Evolutionary conservation across 2,888 invertebrate species (phyloP), one percentile per base, ranked within the genome.

Genomic region (Eurytoma adleriae): DNA sequence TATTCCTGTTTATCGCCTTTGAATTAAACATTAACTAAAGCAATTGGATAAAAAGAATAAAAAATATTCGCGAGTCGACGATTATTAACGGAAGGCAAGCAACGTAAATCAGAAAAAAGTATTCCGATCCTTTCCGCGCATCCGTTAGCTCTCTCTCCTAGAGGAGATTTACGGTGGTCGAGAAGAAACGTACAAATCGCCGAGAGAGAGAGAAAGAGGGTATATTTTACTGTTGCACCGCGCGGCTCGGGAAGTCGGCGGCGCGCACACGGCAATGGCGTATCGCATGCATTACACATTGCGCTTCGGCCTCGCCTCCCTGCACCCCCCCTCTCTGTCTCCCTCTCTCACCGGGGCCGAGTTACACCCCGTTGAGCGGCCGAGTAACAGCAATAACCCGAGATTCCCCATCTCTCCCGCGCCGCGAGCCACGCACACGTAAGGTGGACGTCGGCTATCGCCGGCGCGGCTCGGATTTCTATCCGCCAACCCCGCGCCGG

Each of bases 381-480:
- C 5, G 18, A 5, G 40, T 16, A 5, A n/a, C n/a, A 62, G 71
- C 50, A 48, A 52, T 62, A 40, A 48, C 59, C 20, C 20, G 20
- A 50, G 30, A 27, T 40, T 30, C 54, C 30, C 14, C 50, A 68
- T 75, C 59, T 59, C 30, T 13, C 27, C 27, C 24, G 64, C 20
- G 52, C 54, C 16, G 61, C 61, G 54, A 59, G 54, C 59, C 54
- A 16, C 54, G 54, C 24, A 13, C 67, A 57, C 69, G 20, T n/a
- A 68, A 75, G 66, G 50, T 68, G 24, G 61, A 48, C 14, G 18
- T 13, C 27, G 59, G 69, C 62, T 67, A 78, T 78, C 78, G 52
- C 66, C 66, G 66, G 66, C 59, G 57, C 71, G 59, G 57, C 78
- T 78, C 66, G 71, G 71, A 71, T 71, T 67, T 66, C 71, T 71